A percentile compares a stretch with the other conserved stretches of the same genome.
Conservation (phyloP, 2,113 vertebrate genomes). For the Lagopus muta region DNA sequence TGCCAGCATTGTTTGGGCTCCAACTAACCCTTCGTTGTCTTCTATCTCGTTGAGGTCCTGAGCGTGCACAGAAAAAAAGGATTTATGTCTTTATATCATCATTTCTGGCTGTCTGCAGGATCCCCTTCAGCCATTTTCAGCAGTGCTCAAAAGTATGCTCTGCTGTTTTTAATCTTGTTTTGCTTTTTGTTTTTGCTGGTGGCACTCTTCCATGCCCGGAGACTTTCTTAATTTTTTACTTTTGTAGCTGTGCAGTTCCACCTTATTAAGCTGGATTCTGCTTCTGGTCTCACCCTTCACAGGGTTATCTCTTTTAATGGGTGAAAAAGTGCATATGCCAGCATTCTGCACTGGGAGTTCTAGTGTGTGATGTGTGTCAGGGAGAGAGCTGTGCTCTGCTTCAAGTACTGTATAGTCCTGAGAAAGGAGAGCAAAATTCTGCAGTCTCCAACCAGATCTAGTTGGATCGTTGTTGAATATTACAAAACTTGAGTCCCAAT, state of each 20-base stretch:
- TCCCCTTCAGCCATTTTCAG: conserved; percentile 68
- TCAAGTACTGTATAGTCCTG: not conserved
- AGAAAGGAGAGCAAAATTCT: conserved; percentile 29
- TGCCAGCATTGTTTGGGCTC: conserved; percentile 66
- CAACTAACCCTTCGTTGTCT: conserved; percentile 68
- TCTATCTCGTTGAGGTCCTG: conserved; percentile 38
- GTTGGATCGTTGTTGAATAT: not conserved
- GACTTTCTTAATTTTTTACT: conserved; percentile 54
- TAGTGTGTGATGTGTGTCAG: conserved; percentile 5
- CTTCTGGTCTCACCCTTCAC: conserved; percentile 38
- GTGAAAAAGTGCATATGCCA: conserved; percentile 65
- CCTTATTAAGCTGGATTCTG: conserved; percentile 58
- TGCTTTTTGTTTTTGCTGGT: conserved; percentile 62
- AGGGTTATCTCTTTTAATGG: conserved; percentile 51
- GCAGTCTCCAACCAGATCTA: conserved; percentile 22
- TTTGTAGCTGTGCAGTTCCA: conserved; percentile 34
- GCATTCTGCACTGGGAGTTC: conserved; percentile 36
- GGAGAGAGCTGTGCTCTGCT: conserved; percentile 5
- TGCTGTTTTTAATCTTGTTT: conserved; percentile 67
- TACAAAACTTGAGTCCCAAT: conserved; percentile 9
- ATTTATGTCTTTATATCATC: conserved; percentile 65
- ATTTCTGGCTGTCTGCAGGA: conserved; percentile 56
- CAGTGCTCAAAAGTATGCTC: conserved; percentile 53
- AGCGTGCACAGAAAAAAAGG: conserved; percentile 38
- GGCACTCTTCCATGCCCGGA: conserved; percentile 40